Conservation (phyloP, 2,888 invertebrate species). For the Ypsolopha sequella region DNA sequence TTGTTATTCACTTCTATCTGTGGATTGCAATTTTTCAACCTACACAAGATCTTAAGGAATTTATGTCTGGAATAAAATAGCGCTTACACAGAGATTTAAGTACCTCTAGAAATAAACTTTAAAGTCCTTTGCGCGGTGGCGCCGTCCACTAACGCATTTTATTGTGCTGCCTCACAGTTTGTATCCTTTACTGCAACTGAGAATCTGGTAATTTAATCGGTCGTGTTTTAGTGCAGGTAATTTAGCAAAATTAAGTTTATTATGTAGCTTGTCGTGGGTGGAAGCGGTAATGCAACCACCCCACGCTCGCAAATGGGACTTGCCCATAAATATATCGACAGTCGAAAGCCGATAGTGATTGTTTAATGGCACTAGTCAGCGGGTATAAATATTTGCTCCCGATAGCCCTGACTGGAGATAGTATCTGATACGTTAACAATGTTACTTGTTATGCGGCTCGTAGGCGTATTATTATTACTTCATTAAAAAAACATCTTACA, state of each 20-base stretch:
- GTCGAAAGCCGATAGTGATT: slow-evolving; percentile 32
- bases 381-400: slow-evolving; percentile 22
- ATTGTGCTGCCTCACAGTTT: slow-evolving; percentile 22
- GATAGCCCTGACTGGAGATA: slow-evolving; percentile 26
- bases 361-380: slow-evolving; percentile 26
- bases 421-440: slow-evolving; percentile 10
- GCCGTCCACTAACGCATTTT: slow-evolving; percentile 23
- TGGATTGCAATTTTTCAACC: too few species aligned
- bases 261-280: slow-evolving; percentile 15
- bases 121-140: slow-evolving; percentile 18
- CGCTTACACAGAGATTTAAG: slow-evolving; percentile 9
- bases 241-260: slow-evolving; percentile 10
- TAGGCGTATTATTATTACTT: background rate
- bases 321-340: slow-evolving; percentile 27
- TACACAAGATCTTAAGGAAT: too few species aligned
- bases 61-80: background rate
- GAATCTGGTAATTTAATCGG: background rate
- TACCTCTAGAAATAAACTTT: slow-evolving; percentile 19
- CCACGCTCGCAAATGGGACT: slow-evolving; percentile 26
- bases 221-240: slow-evolving; percentile 6
- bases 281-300: slow-evolving; percentile 23
- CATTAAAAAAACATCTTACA: background rate
- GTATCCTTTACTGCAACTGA: slow-evolving; percentile 16
- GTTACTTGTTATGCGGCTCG: slow-evolving; percentile 5
- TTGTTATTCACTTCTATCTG: too few species aligned